These are phyloP conservation scores for Heterocephalus glaber DNA, from an alignment of 2,113 vertebrate species.

Conservation along the genomic window DNA sequence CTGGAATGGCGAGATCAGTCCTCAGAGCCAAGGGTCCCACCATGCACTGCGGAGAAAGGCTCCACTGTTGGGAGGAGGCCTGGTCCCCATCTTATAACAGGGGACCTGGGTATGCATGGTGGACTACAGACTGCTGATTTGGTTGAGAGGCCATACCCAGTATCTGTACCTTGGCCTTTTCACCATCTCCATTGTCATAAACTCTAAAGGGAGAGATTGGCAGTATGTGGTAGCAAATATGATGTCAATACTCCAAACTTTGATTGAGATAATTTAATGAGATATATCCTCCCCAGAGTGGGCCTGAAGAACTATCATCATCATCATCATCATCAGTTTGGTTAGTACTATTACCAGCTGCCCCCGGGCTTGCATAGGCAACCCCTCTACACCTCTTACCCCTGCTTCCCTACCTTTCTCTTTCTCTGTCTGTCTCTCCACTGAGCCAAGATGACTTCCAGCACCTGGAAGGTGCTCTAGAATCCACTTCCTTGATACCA, in stretches of 20 bases:
- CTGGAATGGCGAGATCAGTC: background rate
- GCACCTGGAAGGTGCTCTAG: background rate
- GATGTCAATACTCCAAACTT: background rate
- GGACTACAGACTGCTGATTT: background rate
- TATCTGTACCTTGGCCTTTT: background rate
- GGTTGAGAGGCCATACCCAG: background rate
- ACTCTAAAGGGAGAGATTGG: background rate
- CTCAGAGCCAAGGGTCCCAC: background rate
- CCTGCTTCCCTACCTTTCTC: background rate
- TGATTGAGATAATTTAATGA: background rate
- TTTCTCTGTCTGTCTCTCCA: background rate
- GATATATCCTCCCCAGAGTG: background rate
- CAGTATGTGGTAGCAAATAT: rapidly evolving
- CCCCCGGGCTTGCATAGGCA: background rate
- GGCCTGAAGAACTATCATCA: background rate
- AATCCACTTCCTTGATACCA: background rate
- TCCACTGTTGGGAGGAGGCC: too few relatives aligned
- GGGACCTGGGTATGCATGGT: background rate
- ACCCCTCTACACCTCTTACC: background rate
- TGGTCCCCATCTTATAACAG: background rate
- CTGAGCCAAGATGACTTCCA: background rate
- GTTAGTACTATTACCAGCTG: too few relatives aligned
- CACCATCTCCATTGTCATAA: background rate
- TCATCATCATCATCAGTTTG: background rate
- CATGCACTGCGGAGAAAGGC: background rate